phyloP scores from a whole-genome alignment of 1,140 invertebrate species.

The Atopsyche davidsoni region DNA sequence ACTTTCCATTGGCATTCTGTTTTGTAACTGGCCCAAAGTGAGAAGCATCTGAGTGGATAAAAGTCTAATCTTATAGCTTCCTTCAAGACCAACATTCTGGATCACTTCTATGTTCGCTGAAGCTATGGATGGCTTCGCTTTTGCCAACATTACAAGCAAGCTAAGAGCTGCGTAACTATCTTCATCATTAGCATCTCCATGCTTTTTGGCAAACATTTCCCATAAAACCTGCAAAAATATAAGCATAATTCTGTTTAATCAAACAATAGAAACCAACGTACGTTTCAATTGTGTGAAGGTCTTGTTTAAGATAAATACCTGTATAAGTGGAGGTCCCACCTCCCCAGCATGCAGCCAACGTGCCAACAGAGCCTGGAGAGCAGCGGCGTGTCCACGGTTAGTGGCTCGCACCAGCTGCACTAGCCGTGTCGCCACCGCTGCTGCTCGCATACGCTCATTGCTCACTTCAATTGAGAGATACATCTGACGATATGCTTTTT shows the following conservation, averaged over 20 bases:
- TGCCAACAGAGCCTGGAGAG: slow-evolving; percentile 62
- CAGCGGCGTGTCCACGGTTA: slow-evolving; percentile 48
- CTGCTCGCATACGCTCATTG: slow-evolving; percentile 40
- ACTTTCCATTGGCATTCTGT: slow-evolving; percentile 39
- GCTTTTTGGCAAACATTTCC: slow-evolving; percentile 73
- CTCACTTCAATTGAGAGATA: slow-evolving; percentile 41
- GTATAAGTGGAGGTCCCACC: slow-evolving; percentile 47
- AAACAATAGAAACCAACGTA: too few species aligned
- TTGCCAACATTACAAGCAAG: slow-evolving; percentile 64
- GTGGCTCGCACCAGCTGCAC: slow-evolving; percentile 52
- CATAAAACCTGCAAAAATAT: slow-evolving; percentile 62
- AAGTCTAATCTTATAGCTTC: slow-evolving; percentile 39
- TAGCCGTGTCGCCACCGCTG: slow-evolving; percentile 54
- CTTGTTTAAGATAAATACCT: slow-evolving; percentile 33
- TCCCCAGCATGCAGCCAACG: slow-evolving; percentile 61
- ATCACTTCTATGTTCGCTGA: slow-evolving; percentile 50
- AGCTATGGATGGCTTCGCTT: slow-evolving; percentile 50
- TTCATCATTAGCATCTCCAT: slow-evolving; percentile 58
- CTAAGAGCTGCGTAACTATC: slow-evolving; percentile 66
- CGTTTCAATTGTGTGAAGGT: not conserved
- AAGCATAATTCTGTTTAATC: too few species aligned
- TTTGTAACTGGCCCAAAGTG: slow-evolving; percentile 37
- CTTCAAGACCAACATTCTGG: slow-evolving; percentile 44
- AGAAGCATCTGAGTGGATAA: slow-evolving; percentile 39
- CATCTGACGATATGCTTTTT: slow-evolving; percentile 50